Percentiles rank a stretch among this genome's conserved stretches.
phyloP scores from a whole-genome alignment of 2,797 vertebrate species.

The Limnodromus scolopaceus region DNA sequence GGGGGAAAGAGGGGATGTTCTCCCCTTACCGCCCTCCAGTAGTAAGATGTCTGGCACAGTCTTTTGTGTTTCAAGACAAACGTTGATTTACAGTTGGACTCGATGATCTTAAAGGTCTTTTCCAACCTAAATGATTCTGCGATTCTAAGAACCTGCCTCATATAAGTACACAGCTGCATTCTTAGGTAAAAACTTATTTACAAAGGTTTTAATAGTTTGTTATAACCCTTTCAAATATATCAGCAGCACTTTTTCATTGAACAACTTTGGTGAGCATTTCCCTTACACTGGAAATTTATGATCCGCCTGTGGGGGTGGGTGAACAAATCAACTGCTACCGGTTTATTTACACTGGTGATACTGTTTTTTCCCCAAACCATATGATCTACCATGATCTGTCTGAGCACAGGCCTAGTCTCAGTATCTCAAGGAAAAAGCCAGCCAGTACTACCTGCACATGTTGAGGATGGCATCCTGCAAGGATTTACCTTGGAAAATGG shows the following conservation, averaged over 20 bases:
- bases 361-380: neutral
- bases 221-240: neutral
- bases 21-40: too few relatives aligned
- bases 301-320: neutral
- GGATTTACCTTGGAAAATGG: neutral
- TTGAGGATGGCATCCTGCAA: neutral
- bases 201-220: neutral
- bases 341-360: neutral
- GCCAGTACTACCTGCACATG: neutral
- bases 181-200: neutral
- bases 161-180: neutral
- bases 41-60: neutral
- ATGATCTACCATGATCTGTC: neutral
- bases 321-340: neutral
- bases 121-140: neutral
- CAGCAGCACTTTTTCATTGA: neutral
- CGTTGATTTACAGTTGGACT: neutral
- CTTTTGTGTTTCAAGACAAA: neutral
- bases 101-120: neutral
- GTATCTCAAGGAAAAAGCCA: neutral
- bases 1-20: too few relatives aligned
- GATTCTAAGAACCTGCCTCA: neutral
- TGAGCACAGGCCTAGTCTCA: rapidly evolving
- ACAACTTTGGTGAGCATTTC: neutral
- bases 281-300: neutral